These are phyloP conservation scores for Tetramorium parvispinum DNA, from an alignment of 1,140 invertebrate species.

Conservation along the genomic window DNA sequence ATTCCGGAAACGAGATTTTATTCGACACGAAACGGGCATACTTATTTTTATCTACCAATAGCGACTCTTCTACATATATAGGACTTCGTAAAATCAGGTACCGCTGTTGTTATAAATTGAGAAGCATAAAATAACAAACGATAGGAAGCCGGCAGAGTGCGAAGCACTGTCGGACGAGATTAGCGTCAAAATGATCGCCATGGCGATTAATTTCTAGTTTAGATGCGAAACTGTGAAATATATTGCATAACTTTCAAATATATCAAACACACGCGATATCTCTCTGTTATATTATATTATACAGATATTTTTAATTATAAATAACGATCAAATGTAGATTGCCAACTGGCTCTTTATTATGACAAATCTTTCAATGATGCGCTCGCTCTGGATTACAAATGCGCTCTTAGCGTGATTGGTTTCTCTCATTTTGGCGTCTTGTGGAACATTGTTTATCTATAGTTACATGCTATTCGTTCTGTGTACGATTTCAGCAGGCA, in stretches of 20 bases:
- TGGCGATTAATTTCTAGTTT: conserved; percentile 30
- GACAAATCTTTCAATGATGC: neutral
- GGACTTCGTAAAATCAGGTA: neutral
- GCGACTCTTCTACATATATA: neutral
- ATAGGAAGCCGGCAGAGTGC: conserved; percentile 31
- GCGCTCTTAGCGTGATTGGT: neutral
- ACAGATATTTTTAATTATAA: neutral
- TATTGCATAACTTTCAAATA: neutral
- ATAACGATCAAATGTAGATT: neutral
- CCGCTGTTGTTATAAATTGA: conserved; percentile 33
- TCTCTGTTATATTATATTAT: neutral
- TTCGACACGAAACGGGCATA: neutral
- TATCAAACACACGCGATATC: neutral
- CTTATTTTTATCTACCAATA: conserved; percentile 24
- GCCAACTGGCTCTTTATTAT: neutral
- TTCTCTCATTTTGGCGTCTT: neutral
- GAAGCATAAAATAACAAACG: conserved; percentile 41
- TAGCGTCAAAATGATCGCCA: conserved; percentile 20
- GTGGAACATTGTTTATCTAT: neutral
- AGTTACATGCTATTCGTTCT: neutral
- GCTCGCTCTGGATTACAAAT: neutral
- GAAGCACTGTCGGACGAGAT: conserved; percentile 48
- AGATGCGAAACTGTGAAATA: conserved; percentile 13
- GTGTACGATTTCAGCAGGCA: conserved; percentile 42
- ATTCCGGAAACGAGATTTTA: neutral